These are phyloP conservation scores for Phaedon cochleariae DNA, from an alignment of 2,888 invertebrate genomes.

Conservation along the genomic window DNA sequence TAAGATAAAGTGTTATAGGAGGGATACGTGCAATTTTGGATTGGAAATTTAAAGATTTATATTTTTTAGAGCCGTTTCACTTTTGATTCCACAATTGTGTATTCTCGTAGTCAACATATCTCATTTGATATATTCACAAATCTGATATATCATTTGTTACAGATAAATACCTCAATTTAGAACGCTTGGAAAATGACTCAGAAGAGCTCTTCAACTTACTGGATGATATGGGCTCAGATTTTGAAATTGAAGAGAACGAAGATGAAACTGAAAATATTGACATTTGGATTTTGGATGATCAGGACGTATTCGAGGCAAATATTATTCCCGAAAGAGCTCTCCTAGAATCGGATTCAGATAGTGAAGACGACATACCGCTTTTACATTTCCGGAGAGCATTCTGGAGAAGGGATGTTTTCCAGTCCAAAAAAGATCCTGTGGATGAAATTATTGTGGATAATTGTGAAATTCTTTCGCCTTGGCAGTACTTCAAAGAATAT, in stretches of 20 bases:
- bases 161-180: neutral
- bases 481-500: neutral
- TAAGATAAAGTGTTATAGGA: neutral
- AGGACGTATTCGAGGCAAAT: neutral
- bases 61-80: too few relatives aligned
- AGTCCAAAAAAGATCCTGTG: neutral
- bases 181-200: neutral
- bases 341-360: neutral
- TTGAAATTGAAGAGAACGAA: neutral
- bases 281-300: neutral
- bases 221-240: constrained; percentile 1
- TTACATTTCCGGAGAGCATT: neutral
- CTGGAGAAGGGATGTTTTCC: neutral
- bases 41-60: too few relatives aligned
- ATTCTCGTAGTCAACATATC: neutral
- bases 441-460: neutral
- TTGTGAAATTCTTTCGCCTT: neutral
- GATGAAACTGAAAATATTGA: neutral
- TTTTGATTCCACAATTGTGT: too few relatives aligned
- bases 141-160: neutral
- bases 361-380: neutral
- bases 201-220: neutral
- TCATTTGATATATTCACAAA: neutral
- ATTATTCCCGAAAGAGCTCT: neutral
- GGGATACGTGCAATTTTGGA: neutral